Conservation (phyloP, 2,888 invertebrate genomes). For the Dusona sp. region DNA sequence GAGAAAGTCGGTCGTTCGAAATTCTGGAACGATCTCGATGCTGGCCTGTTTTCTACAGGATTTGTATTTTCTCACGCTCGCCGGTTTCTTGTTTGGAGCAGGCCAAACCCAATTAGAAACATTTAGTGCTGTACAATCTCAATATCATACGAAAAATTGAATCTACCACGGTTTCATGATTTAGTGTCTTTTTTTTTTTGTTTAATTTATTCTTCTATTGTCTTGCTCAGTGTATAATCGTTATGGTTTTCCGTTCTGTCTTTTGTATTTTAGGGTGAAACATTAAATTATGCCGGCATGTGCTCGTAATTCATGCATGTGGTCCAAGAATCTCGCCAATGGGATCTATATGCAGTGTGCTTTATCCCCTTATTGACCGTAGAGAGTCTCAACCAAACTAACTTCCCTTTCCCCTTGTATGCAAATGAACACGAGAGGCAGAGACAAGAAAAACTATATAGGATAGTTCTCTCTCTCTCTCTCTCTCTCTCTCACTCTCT, state of each 20-base stretch:
- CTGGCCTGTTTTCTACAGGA: not conserved
- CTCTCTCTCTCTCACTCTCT: not conserved
- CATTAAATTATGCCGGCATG: constrained; percentile 10
- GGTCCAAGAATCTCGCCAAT: constrained; percentile 62
- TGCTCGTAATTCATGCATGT: constrained; percentile 37
- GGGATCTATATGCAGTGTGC: constrained; percentile 29
- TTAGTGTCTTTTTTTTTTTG: not conserved
- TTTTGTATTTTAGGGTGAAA: not conserved
- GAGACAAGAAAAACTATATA: not conserved
- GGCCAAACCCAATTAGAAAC: not conserved
- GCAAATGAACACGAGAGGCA: constrained; percentile 31
- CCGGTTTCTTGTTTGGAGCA: not conserved
- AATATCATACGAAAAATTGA: not conserved
- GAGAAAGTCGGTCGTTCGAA: not conserved
- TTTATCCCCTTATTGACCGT: constrained; percentile 3
- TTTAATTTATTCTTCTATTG: not conserved
- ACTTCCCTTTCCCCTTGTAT: constrained; percentile 12
- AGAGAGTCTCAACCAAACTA: constrained; percentile 35
- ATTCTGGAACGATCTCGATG: not conserved
- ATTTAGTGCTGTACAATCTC: not conserved
- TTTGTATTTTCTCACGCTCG: not conserved
- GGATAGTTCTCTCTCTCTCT: constrained; percentile 11
- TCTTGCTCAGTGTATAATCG: not conserved
- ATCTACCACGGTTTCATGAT: not conserved
- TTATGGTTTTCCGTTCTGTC: not conserved